Evolutionary conservation across 2,797 vertebrate genomes (phyloP), one percentile per base, ranked within the genome.

Genomic region (Rhinatrema bivittatum): DNA sequence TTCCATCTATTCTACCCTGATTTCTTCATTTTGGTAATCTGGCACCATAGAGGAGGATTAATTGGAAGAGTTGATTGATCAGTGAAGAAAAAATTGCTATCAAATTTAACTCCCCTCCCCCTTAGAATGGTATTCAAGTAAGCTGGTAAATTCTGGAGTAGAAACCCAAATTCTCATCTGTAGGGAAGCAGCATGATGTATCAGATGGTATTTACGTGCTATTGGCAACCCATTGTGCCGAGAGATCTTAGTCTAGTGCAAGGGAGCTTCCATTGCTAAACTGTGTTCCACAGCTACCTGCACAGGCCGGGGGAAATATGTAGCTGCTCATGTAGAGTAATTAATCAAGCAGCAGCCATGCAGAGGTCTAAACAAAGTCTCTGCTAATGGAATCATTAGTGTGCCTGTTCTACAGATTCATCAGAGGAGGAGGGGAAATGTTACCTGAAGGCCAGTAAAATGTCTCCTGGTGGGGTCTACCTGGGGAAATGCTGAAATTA

Each of bases 371-470:
- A 50, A 61, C 50, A 60, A 60, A 53, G 58, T 44, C 42, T 56
- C 20, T 9, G 36, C 32, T 61, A 62, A 74, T 68, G 67, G 53
- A 70, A 38, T 56, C 77, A 61, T 68, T 71, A 71, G 62, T 39
- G 17, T 31, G 28, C 39, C 39, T 39, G 47, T 14, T 1, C 39
- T 45, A 40, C 30, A 56, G 58, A 61, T 49, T 53, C 46, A 34
- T 57, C 56, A 35, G 48, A 32, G 25, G 37, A 36, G 16, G 48
- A 58, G 45, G n/a, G 62, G 10, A 37, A 51, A 36, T 25, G 19
- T 36, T 45, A 20, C 28, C 36, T 47, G n/a, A 26, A 42, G 46
- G 48, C 48, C 46, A 39, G 7, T 33, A n/a, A 31, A 53, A 39
- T 11, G 1, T 49, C 62, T 54, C 46, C 38, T 50, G 53, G 60